Evolutionary conservation across 1,140 invertebrate species (phyloP).

Genomic region (Drosophila teissieri): DNA sequence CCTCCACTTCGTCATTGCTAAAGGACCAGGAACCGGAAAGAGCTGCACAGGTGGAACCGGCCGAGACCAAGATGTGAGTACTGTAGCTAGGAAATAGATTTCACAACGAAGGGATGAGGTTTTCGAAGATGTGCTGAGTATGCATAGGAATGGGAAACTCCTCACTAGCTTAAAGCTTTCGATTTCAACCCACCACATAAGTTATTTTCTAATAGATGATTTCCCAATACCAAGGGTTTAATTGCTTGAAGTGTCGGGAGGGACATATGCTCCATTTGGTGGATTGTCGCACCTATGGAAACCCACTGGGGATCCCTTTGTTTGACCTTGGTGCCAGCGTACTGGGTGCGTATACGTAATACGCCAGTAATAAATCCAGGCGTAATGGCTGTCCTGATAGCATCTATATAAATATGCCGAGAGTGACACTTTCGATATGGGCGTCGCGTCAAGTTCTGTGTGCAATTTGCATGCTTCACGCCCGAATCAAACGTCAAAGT

Average conservation of each 20-base stretch:
- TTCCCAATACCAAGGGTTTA: no score
- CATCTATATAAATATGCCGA: constrained; percentile 59
- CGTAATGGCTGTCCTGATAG: constrained; percentile 6
- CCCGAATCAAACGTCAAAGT: constrained; percentile 68
- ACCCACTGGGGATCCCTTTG: constrained; percentile 5
- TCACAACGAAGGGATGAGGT: no score
- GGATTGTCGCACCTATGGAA: constrained; percentile 41
- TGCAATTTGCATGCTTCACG: constrained; percentile 79
- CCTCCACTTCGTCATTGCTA: constrained; percentile 65
- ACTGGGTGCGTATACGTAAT: constrained; percentile 28
- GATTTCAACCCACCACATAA: no score
- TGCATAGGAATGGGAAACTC: no score
- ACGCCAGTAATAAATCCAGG: neutral
- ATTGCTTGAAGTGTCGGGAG: neutral
- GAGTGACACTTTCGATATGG: constrained; percentile 72
- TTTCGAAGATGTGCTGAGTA: no score
- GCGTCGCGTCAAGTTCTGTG: constrained; percentile 27
- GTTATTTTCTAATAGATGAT: no score
- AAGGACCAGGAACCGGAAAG: constrained; percentile 53
- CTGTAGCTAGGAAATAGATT: no score
- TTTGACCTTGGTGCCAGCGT: constrained; percentile 63
- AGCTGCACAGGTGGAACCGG: constrained; percentile 8
- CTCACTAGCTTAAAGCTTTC: no score
- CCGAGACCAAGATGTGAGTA: constrained; percentile 46
- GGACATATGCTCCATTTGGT: neutral